phyloP scores from a whole-genome alignment of 2,113 vertebrate species.

The Actenoides hombroni region DNA sequence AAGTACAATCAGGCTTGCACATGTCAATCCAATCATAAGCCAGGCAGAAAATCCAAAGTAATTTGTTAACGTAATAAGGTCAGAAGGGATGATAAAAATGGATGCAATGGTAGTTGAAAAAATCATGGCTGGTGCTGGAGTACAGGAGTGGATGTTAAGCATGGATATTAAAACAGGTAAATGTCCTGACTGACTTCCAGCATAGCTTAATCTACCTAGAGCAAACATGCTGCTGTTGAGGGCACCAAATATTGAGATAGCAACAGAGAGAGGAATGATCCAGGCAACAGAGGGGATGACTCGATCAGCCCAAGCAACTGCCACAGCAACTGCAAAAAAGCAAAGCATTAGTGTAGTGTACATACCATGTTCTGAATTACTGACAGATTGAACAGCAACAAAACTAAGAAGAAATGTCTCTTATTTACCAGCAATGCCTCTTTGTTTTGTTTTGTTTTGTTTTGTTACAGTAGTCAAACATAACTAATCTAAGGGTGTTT shows the following conservation, averaged over 20 bases:
- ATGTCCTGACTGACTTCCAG: conserved; percentile 73
- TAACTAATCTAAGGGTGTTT: not conserved
- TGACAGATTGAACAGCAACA: not conserved
- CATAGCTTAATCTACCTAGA: conserved; percentile 65
- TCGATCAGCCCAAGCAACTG: conserved; percentile 74
- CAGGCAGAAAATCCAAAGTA: conserved; percentile 70
- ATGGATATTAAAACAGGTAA: conserved; percentile 72
- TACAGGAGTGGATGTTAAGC: conserved; percentile 64
- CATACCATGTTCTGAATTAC: not conserved
- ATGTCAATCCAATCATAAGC: conserved; percentile 70
- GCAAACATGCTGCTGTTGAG: conserved; percentile 72
- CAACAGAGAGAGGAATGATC: conserved; percentile 71
- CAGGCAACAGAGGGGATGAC: conserved; percentile 72
- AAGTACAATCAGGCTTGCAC: conserved; percentile 69
- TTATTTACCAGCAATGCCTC: not conserved
- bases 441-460: too few species aligned
- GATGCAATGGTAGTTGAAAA: conserved; percentile 68
- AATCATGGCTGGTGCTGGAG: conserved; percentile 72
- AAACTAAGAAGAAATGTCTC: not conserved
- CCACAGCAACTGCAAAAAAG: conserved; percentile 73
- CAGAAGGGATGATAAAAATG: conserved; percentile 73
- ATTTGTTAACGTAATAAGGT: conserved; percentile 71
- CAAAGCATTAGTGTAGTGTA: not conserved
- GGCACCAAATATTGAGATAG: conserved; percentile 74
- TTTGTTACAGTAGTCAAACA: not conserved